phyloP scores from a whole-genome alignment of 2,888 invertebrate species.

The Lasioglossum oenotherae region DNA sequence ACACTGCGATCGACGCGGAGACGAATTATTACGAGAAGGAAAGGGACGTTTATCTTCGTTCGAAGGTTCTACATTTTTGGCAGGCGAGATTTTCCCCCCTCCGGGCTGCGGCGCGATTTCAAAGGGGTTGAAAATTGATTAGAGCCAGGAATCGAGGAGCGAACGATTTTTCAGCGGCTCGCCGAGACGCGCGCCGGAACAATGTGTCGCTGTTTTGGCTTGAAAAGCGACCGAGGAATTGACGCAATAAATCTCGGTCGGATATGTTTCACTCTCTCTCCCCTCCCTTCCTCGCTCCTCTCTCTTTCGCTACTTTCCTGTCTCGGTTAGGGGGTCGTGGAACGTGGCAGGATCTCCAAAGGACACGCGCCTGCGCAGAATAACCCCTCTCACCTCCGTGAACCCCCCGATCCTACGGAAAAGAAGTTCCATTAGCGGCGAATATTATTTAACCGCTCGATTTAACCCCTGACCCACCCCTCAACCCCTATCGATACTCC shows the following conservation, averaged over 20 bases:
- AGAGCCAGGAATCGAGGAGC: slow-evolving; percentile 40
- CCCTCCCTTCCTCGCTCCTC: not conserved
- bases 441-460: slow-evolving; percentile 29
- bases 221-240: slow-evolving; percentile 50
- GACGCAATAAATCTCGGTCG: slow-evolving; percentile 48
- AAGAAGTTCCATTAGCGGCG: slow-evolving; percentile 27
- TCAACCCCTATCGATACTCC: not conserved
- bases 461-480: not conserved
- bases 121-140: slow-evolving; percentile 45
- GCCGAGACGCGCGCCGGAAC: slow-evolving; percentile 34
- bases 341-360: slow-evolving; percentile 1
- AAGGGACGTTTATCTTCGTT: not conserved
- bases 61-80: not conserved
- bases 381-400: not conserved
- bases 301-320: not conserved
- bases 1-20: not conserved
- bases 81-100: not conserved
- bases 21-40: not conserved
- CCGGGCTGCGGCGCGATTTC: not conserved
- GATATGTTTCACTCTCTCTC: not conserved
- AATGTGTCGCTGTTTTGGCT: slow-evolving; percentile 51
- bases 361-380: not conserved
- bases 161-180: slow-evolving; percentile 37
- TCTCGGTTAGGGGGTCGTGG: slow-evolving; percentile 9
- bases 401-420: not conserved